These are phyloP conservation scores for Monochamus saltuarius DNA, from an alignment of 1,140 invertebrate species.

Conservation along the genomic window DNA sequence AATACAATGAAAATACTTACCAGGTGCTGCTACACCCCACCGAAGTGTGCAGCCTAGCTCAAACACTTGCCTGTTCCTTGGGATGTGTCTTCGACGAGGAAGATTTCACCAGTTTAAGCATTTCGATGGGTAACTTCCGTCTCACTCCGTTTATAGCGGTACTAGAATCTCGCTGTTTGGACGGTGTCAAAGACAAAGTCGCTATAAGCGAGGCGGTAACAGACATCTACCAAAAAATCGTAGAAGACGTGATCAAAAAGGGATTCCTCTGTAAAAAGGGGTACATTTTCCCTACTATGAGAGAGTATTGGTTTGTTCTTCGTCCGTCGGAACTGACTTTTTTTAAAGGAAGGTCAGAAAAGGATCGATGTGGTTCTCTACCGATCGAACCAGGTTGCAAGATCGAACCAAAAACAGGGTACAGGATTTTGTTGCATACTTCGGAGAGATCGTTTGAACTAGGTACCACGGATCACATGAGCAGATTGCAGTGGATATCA, in stretches of 20 bases:
- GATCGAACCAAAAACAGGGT: slow-evolving; percentile 60
- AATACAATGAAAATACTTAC: slow-evolving; percentile 42
- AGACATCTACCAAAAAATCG: slow-evolving; percentile 74
- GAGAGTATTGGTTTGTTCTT: slow-evolving; percentile 80
- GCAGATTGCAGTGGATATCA: slow-evolving; percentile 70
- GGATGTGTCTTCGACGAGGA: slow-evolving; percentile 67
- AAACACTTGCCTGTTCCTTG: slow-evolving; percentile 65
- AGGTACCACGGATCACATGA: slow-evolving; percentile 68
- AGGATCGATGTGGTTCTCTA: slow-evolving; percentile 69
- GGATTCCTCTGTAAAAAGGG: slow-evolving; percentile 70
- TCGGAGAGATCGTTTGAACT: slow-evolving; percentile 69
- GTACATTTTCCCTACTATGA: slow-evolving; percentile 71
- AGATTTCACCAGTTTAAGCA: slow-evolving; percentile 65
- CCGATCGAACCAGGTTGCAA: slow-evolving; percentile 64
- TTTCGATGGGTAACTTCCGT: slow-evolving; percentile 62
- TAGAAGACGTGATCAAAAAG: slow-evolving; percentile 82
- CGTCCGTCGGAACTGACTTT: slow-evolving; percentile 72
- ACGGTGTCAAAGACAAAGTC: slow-evolving; percentile 59
- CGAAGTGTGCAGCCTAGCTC: slow-evolving; percentile 65
- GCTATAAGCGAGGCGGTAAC: slow-evolving; percentile 71
- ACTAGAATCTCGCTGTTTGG: slow-evolving; percentile 68
- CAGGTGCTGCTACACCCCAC: slow-evolving; percentile 66
- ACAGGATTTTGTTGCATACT: slow-evolving; percentile 61
- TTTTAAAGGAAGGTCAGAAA: slow-evolving; percentile 71
- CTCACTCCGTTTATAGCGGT: slow-evolving; percentile 72